A percentile compares a stretch with the other conserved stretches of the same genome.
Conservation (phyloP, 1,140 invertebrate species). For the Prorops nasuta region DNA sequence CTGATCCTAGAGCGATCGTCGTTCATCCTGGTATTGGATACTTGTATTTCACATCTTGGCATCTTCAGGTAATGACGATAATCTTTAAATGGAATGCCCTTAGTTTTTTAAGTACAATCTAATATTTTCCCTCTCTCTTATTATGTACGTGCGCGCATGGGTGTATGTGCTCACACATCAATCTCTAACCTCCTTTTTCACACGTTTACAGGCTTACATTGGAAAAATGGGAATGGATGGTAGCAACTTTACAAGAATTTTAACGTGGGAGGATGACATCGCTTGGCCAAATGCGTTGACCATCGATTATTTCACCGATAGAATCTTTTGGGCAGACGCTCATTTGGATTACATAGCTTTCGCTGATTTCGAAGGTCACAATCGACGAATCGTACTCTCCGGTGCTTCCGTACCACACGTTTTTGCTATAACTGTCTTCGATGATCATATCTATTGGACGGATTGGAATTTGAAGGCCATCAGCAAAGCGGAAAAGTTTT, state of each 20-base stretch:
- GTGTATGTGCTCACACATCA: too few relatives aligned
- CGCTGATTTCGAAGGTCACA: constrained; percentile 84
- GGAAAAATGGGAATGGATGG: constrained; percentile 98
- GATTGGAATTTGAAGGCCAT: constrained; percentile 96
- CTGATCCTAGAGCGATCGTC: constrained; percentile 89
- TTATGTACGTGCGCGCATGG: too few relatives aligned
- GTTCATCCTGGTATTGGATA: constrained; percentile 94
- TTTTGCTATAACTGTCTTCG: constrained; percentile 91
- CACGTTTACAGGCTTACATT: constrained; percentile 82
- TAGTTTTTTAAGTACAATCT: neutral
- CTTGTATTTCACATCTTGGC: constrained; percentile 95
- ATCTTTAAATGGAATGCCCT: constrained; percentile 6
- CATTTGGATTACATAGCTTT: constrained; percentile 98
- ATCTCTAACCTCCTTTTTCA: too few relatives aligned
- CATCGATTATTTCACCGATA: constrained; percentile 94
- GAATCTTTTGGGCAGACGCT: constrained; percentile 96
- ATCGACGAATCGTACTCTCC: constrained; percentile 78
- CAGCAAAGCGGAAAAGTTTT: constrained; percentile 84
- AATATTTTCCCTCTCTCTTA: too few relatives aligned
- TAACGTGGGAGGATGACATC: constrained; percentile 91
- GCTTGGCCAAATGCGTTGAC: constrained; percentile 98
- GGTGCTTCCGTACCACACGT: constrained; percentile 86
- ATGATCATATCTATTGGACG: constrained; percentile 95
- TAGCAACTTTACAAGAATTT: constrained; percentile 81
- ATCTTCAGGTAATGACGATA: constrained; percentile 73